Base-by-base conservation (phyloP, 2,797 vertebrate species). In the Poliocrania exsul region DNA sequence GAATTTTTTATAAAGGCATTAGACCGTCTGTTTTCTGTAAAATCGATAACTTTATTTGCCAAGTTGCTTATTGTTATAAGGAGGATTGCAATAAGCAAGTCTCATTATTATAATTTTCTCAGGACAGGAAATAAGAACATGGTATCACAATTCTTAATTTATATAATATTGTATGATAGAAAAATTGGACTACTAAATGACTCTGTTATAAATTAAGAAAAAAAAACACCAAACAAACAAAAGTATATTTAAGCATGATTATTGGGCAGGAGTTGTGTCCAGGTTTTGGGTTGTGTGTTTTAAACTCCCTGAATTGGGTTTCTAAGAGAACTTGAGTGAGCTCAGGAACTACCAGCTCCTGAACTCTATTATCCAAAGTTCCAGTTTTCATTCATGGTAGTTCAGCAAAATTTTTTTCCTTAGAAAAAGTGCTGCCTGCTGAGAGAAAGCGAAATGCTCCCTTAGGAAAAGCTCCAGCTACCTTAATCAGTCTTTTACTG, bases 401-500 rank as follows among this genome's bases (percentile, higher is more conserved):
- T 74, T 77, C 57, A 87, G 81, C 25, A 87, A 73, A 93, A 87
- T 61, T 21, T 13, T 1, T 58, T 70, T 85, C 44, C 53, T 46
- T 46, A 54, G 51, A 53, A 67, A 73, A 87, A 82, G 38, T 81
- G 56, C 40, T 82, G 64, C 79, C 51, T 91, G 71, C 64, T 87
- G 75, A 75, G 81, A 86, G 69, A 83, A 73, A 91, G 57, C 70
- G 87, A 92, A 94, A 82, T 94, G 64, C 44, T 69, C 79, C 84
- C 38, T 47, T 71, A 92, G 85, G 85, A 92, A 86, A 81, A 93
- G n/a, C 72, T 91, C n/a, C 75, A 86, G 53, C 69, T 86, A 94
- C 87, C 87, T 92, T 94, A 66, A 95, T 94, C 94, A 94, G 89
- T 95, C 88, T 92, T 93, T 65, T 69, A 62, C 77, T 72, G 83